Conservation (phyloP, 2,888 invertebrate species). For the Allophyes oxyacanthae region DNA sequence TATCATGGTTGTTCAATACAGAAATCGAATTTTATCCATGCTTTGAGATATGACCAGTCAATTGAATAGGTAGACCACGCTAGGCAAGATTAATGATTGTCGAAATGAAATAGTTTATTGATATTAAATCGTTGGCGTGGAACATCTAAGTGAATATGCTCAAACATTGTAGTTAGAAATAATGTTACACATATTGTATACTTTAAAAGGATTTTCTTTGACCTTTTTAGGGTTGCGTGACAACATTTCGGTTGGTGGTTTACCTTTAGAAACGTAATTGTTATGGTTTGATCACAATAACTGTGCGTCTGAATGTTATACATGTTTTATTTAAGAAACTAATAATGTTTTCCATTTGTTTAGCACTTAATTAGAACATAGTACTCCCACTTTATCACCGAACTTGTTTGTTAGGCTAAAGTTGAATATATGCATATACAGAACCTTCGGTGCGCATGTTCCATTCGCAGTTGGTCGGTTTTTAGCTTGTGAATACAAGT, state of each 20-base stretch:
- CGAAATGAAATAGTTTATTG: conserved; percentile 63
- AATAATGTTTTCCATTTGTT: too few relatives aligned
- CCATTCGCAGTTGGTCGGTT: not conserved
- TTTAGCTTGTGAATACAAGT: conserved; percentile 9
- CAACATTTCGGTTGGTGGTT: too few relatives aligned
- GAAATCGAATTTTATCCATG: conserved; percentile 63
- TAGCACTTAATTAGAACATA: too few relatives aligned
- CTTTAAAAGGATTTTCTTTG: too few relatives aligned
- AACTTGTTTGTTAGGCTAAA: too few relatives aligned
- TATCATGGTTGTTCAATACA: conserved; percentile 57
- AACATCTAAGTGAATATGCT: conserved; percentile 11
- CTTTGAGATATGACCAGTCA: conserved; percentile 70
- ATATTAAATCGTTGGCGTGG: conserved; percentile 33
- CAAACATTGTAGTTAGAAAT: not conserved
- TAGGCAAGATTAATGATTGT: conserved; percentile 76
- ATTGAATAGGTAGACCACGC: conserved; percentile 71
- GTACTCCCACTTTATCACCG: too few relatives aligned
- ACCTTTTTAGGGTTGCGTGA: too few relatives aligned
- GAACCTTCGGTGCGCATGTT: not conserved
- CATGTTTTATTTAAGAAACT: too few relatives aligned
- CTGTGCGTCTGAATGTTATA: too few relatives aligned
- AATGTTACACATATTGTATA: not conserved
- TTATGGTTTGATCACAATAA: too few relatives aligned
- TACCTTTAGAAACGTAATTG: too few relatives aligned
- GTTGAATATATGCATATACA: too few relatives aligned